Base-by-base conservation (phyloP, 2,888 invertebrate species). In the Eurytoma californica region DNA sequence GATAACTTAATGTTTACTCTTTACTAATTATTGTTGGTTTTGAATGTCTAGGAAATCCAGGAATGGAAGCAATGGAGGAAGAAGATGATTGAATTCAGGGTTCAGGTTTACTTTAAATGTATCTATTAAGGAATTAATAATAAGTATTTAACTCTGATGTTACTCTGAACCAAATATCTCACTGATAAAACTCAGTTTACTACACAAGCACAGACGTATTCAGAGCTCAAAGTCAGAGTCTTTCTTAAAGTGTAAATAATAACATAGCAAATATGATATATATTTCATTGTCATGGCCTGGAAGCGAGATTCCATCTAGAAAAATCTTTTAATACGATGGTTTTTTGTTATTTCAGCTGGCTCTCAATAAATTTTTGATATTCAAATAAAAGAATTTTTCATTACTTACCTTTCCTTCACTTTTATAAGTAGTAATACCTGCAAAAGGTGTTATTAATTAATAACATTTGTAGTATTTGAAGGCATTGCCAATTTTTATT, bases 61-160 rank as follows among this genome's bases (percentile, higher is more conserved):
- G 83, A 63, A 80, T 83, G 24, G 88, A 87, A 73, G 83, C 85
- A n/a, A 89, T 89, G 87, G 89, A 90, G 81, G 89, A 90, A 83
- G 89, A 90, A 60, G 89, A 90, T 60, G 88, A 89, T 82, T 88
- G 83, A 88, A 58, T 68, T 61, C 65, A 53, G 39, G 9, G 80
- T 79, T 75, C 66, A 69, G 77, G 63, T 76, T 63, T 63, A 72
- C n/a, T 77, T 72, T 79, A 82, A 53, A 30, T 65, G 69, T 81
- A 79, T 80, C 66, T 74, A 77, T 75, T 72, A 74, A 77, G 65
- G 13, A 14, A 74, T 82, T 80, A 79, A 47, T 18, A 24, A 63
- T 53, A 78, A 74, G 72, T 72, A 72, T 69, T 72, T 65, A 77
- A 16, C 78, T n/a, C 28, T 58, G 68, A 66, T 63, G n/a, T 68